Conservation (phyloP, 2,888 invertebrate genomes). For the Megaustenia siamemsis region DNA sequence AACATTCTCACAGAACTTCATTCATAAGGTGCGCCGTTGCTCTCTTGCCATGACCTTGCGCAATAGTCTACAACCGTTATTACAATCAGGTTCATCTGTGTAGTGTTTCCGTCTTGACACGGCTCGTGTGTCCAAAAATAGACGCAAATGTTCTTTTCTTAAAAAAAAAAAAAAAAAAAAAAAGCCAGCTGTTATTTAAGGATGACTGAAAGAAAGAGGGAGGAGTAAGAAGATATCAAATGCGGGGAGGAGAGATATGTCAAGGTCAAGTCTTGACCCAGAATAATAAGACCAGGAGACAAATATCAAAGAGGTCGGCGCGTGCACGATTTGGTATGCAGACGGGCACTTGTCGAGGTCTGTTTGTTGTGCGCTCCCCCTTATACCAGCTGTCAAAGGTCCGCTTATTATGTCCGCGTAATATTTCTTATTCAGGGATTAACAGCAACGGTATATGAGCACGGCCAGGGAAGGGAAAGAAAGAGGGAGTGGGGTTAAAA, state of each 20-base stretch:
- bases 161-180: too few relatives aligned
- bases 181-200: too few relatives aligned
- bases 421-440: not conserved
- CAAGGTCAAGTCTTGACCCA: constrained; percentile 34
- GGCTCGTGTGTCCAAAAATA: not conserved
- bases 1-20: not conserved
- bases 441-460: not conserved
- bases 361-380: constrained; percentile 27
- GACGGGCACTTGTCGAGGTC: constrained; percentile 32
- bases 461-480: not conserved
- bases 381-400: constrained; percentile 41
- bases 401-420: not conserved
- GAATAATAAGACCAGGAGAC: constrained; percentile 9
- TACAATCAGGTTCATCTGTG: not conserved
- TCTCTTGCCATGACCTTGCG: not conserved
- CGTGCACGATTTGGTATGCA: constrained; percentile 36
- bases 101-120: not conserved
- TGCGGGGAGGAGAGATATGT: not conserved
- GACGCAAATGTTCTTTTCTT: too few relatives aligned
- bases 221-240: not conserved
- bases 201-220: too few relatives aligned
- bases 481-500: too few relatives aligned
- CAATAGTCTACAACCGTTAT: not conserved
- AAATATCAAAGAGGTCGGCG: constrained; percentile 33
- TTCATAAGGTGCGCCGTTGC: not conserved